Conservation (phyloP, 1,140 invertebrate genomes). For the Eurosta solidaginis region DNA sequence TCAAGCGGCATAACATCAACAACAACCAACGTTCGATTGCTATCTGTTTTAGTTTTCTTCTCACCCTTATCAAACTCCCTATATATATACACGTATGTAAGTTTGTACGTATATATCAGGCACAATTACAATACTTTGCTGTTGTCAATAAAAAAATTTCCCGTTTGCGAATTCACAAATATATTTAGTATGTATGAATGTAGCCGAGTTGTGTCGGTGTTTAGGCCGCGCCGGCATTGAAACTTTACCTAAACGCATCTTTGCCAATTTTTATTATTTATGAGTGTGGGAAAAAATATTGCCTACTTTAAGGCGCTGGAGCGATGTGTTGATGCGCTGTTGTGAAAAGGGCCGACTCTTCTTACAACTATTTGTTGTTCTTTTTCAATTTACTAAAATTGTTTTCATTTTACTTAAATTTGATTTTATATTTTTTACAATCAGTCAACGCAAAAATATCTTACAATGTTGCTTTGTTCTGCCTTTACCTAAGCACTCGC, state of each 20-base stretch:
- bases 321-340: neutral
- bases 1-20: neutral
- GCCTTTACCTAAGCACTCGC: too few species aligned
- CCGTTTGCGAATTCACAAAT: slow-evolving; percentile 19
- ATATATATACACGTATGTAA: too few species aligned
- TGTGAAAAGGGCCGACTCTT: neutral
- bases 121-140: too few species aligned
- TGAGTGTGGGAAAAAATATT: slow-evolving; percentile 21
- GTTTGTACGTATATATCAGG: too few species aligned
- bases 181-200: neutral
- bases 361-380: neutral
- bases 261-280: slow-evolving; percentile 25
- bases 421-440: neutral
- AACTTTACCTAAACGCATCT: too few species aligned
- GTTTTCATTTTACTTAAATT: slow-evolving; percentile 31
- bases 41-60: neutral
- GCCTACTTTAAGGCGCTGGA: neutral
- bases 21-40: neutral
- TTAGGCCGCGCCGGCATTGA: neutral
- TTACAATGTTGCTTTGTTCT: neutral
- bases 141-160: neutral
- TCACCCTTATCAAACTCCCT: neutral
- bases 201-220: too few species aligned
- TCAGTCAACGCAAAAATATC: neutral
- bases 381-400: slow-evolving; percentile 30